Base-by-base conservation (phyloP, 1,140 invertebrate genomes). In the Heliconius hermathena region DNA sequence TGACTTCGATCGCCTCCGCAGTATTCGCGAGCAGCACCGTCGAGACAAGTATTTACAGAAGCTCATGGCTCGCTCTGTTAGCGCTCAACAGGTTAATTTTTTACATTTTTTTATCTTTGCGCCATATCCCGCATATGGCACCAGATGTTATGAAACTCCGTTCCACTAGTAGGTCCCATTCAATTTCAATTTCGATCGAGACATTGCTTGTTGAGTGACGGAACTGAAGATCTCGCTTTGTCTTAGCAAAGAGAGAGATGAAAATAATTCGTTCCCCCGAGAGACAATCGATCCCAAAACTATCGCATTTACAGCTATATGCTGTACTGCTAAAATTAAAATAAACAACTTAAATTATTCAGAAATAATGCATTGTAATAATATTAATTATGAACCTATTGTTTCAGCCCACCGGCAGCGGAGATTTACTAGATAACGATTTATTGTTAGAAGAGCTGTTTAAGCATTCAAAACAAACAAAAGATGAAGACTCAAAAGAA, bases 51-150 rank as follows among this genome's bases (percentile, higher is more conserved):
- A 94, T 72, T 81, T 92, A 57, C 94, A 95, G 81, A 94, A 94
- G 78, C 80, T 95, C 8, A 90, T 94, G 88, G 94, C 94, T 1
- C 89, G 94, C 46, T 95, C 94, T 20, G 87, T 95, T 26, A 95
- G 94, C 79, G 94, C 94, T 22, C 94, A 95, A 83, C 94, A 95
- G 91, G 93, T 93, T n/a, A n/a, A 82, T 16, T 3, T 46, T 13
- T 46, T 46, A 13, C 4, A 46, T 46, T 46, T 46, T 33, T 33
- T 33, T 57, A 57, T 4, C n/a, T 57, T 57, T 9, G 9, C 9
- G 8, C 38, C n/a, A n/a, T n/a, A n/a, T 54, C n/a, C 6, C n/a
- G 52, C 18, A 54, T 20, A 49, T 49, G 46, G 46, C 3, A 16
- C 4, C 46, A 16, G 4, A 49, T 49, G 46, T 49, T 0, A 49